Conservation (phyloP, 2,888 invertebrate genomes). For the Leptothorax acervorum region DNA sequence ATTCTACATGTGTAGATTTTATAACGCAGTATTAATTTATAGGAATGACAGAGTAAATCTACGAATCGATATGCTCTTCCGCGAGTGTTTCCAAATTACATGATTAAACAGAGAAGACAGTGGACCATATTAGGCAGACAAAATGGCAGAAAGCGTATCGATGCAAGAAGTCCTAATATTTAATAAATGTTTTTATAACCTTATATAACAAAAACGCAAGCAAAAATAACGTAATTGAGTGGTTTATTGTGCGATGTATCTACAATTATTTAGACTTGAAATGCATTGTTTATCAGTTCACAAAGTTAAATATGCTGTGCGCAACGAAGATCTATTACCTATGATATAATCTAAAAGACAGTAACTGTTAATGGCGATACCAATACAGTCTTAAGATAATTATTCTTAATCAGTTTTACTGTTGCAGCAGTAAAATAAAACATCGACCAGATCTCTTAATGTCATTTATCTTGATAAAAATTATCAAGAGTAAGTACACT, state of each 20-base stretch:
- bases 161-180: constrained; percentile 46
- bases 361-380: constrained; percentile 69
- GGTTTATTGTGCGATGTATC: constrained; percentile 54
- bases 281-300: constrained; percentile 66
- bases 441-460: constrained; percentile 62
- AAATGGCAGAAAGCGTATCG: constrained; percentile 60
- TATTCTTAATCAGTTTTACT: constrained; percentile 62
- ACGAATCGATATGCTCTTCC: constrained; percentile 56
- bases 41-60: constrained; percentile 62
- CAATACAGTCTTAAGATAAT: constrained; percentile 77
- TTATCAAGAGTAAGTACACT: constrained; percentile 54
- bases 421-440: constrained; percentile 64
- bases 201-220: constrained; percentile 35
- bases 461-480: constrained; percentile 53
- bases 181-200: constrained; percentile 15
- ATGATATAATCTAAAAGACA: constrained; percentile 68
- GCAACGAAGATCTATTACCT: constrained; percentile 57
- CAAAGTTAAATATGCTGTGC: constrained; percentile 68
- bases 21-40: constrained; percentile 33
- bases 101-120: constrained; percentile 29
- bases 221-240: constrained; percentile 52
- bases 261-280: constrained; percentile 57
- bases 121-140: constrained; percentile 58
- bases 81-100: constrained; percentile 26
- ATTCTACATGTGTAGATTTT: constrained; percentile 10